phyloP scores from a whole-genome alignment of 2,888 invertebrate genomes.

The Anthophora plumipes region DNA sequence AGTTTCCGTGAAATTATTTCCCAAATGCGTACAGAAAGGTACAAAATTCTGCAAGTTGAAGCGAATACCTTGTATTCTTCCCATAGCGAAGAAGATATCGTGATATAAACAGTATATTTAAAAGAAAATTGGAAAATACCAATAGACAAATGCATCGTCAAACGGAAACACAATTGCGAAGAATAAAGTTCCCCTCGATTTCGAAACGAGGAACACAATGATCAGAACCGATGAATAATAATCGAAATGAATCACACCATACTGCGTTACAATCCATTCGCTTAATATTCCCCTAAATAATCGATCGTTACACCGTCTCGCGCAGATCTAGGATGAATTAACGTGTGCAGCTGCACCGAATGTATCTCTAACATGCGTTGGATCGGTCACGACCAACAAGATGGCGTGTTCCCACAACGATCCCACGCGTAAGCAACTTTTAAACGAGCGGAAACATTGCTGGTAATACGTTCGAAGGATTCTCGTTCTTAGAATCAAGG shows the following conservation, averaged over 20 bases:
- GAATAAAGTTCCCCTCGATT: no score
- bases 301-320: conserved; percentile 20
- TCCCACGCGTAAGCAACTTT: neutral
- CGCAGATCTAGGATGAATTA: conserved; percentile 14
- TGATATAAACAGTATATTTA: neutral
- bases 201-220: no score
- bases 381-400: conserved; percentile 28
- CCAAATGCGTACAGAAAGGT: no score
- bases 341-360: conserved; percentile 17
- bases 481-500: neutral
- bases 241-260: no score
- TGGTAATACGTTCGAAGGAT: neutral
- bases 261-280: no score
- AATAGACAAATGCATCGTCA: no score
- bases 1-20: neutral
- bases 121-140: no score
- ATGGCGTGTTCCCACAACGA: conserved; percentile 34
- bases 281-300: conserved; percentile 5
- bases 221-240: no score
- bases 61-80: no score
- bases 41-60: no score
- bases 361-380: conserved; percentile 23
- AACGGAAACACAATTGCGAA: no score
- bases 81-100: neutral
- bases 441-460: neutral